Percentiles rank a stretch among this genome's conserved stretches.
phyloP scores from a whole-genome alignment of 1,140 invertebrate species.

The Sweltsa coloradensis region DNA sequence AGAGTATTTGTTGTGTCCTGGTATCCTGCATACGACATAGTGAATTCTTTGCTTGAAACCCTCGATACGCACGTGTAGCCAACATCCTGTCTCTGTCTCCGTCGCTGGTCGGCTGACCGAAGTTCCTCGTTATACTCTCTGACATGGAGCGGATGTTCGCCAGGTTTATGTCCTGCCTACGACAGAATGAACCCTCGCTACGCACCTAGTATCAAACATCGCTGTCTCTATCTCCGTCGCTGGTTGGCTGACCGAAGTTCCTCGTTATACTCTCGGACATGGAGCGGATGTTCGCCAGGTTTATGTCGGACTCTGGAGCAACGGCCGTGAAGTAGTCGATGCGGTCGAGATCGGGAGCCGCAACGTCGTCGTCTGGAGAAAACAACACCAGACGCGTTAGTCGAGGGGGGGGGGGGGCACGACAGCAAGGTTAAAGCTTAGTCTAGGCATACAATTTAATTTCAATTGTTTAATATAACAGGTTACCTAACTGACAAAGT shows the following conservation, averaged over 20 bases:
- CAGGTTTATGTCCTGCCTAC: slow-evolving; percentile 57
- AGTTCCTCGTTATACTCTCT: slow-evolving; percentile 59
- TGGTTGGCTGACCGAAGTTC: slow-evolving; percentile 55
- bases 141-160: slow-evolving; percentile 63
- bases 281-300: slow-evolving; percentile 60
- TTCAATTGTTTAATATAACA: too few relatives aligned
- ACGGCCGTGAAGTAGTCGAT: slow-evolving; percentile 12
- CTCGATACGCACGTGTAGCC: too few relatives aligned
- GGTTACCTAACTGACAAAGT: too few relatives aligned
- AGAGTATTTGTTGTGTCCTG: too few relatives aligned
- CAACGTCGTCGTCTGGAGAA: not conserved
- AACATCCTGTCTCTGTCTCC: slow-evolving; percentile 51
- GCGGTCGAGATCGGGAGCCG: slow-evolving; percentile 12
- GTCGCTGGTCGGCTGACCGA: slow-evolving; percentile 49
- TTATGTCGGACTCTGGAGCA: slow-evolving; percentile 41
- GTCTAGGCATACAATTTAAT: too few relatives aligned
- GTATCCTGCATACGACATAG: too few relatives aligned
- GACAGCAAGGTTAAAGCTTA: too few relatives aligned
- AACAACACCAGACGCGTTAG: too few relatives aligned
- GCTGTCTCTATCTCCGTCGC: slow-evolving; percentile 48
- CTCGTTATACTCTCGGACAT: slow-evolving; percentile 61
- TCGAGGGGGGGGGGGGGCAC: too few relatives aligned
- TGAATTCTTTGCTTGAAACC: too few relatives aligned
- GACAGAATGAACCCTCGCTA: too few relatives aligned
- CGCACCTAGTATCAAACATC: too few relatives aligned